Base-by-base conservation (phyloP, 2,113 vertebrate genomes). In the Muntiacus reevesi region DNA sequence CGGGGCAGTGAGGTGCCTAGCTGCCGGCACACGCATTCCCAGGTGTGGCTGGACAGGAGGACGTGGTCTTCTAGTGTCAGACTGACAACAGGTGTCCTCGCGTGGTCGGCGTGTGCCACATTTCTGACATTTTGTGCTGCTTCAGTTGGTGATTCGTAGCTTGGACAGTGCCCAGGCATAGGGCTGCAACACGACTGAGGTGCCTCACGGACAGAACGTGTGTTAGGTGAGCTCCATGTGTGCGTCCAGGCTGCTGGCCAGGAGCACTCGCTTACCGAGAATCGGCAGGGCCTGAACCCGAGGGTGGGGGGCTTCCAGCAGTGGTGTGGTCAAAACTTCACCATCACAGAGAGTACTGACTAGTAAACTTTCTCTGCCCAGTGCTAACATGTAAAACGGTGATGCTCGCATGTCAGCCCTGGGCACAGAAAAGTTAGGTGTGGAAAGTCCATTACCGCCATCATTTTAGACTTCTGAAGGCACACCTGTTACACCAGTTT, bases 91-190 rank as follows among this genome's bases (percentile, higher is more conserved):
- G 9, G 12, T 19, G 2, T 47, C 13, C 52, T 84, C 71, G 79
- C 1, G 21, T 45, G 30, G 9, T 21, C 14, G 6, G 0, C 3
- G 40, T 23, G 33, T 62, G 23, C 40, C 10, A 1, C 0, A 2
- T 40, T 28, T 67, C 67, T 4, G 7, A 27, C 33, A 14, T 21
- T 33, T 5, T 83, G 17, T 17, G 12, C 25, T 4, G 82, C 76
- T 52, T 59, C 12, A 13, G 11, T 47, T 28, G 30, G 27, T 19
- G 47, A 55, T 25, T 52, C 21, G 16, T 55, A 25, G 59, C 87
- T 87, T 79, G 60, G 60, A 50, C 15, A 6, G 87, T 8, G 55
- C 25, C 5, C 54, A 43, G 33, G 27, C 17, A 13, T 3, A 13
- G 45, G 13, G 30, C 10, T 45, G 50, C 52, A 45, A 54, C 19